phyloP scores from a whole-genome alignment of 2,113 vertebrate species.

The Mastomys coucha region DNA sequence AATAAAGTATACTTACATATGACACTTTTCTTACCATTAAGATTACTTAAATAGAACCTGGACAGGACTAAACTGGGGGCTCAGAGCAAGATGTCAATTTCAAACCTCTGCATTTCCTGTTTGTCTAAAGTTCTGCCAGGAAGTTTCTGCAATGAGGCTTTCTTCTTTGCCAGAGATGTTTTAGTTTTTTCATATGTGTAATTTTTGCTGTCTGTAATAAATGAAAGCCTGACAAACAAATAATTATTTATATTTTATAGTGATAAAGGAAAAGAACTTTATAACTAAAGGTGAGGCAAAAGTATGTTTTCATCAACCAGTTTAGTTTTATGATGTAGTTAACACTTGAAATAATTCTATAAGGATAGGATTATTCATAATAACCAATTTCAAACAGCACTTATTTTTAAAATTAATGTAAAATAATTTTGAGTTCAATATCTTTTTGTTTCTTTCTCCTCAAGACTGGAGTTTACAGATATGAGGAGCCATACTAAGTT shows the following conservation, averaged over 20 bases:
- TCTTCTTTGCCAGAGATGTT: not conserved
- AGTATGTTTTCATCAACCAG: not conserved
- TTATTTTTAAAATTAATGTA: not conserved
- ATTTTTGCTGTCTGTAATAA: not conserved
- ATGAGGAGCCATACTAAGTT: not conserved
- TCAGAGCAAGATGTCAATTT: not conserved
- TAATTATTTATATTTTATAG: conserved; percentile 29
- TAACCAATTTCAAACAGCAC: not conserved
- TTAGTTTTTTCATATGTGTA: not conserved
- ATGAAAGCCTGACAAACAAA: conserved; percentile 41
- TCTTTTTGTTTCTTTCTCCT: not conserved
- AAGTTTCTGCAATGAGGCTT: not conserved
- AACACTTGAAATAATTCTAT: conserved; percentile 21
- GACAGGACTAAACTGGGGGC: not conserved
- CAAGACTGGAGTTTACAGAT: not conserved
- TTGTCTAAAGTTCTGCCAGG: conserved; percentile 39
- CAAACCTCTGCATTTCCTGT: not conserved
- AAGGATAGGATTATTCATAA: not conserved
- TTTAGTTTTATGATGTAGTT: not conserved
- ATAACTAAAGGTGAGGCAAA: conserved; percentile 49
- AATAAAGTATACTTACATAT: not conserved
- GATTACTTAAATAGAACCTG: conserved; percentile 12
- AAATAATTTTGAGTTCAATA: not conserved
- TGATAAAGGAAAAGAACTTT: conserved; percentile 42
- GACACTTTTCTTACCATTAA: not conserved